A percentile compares a stretch with the other conserved stretches of the same genome.
phyloP scores from a whole-genome alignment of 2,888 invertebrate genomes.

The Terebella lapidaria region DNA sequence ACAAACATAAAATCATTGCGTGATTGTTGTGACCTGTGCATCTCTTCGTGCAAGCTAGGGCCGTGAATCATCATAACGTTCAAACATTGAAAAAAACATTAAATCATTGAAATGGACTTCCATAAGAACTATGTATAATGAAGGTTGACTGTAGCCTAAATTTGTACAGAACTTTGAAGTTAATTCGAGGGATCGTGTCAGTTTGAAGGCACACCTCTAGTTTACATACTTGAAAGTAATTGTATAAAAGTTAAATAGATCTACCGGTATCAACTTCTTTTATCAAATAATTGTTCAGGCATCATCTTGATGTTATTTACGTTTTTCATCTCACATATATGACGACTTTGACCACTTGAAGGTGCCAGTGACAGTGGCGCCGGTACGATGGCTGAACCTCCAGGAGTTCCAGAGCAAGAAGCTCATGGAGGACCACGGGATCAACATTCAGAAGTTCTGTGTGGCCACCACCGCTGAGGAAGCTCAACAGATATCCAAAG shows the following conservation, averaged over 20 bases:
- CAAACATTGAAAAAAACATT: not conserved
- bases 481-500: constrained; percentile 32
- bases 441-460: constrained; percentile 68
- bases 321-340: no score
- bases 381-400: constrained; percentile 65
- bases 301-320: no score
- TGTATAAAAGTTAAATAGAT: no score
- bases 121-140: not conserved
- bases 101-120: not conserved
- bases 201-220: no score
- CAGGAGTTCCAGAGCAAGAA: constrained; percentile 97
- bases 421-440: constrained; percentile 74
- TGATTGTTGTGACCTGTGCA: no score
- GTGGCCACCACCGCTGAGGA: constrained; percentile 68
- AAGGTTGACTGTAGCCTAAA: not conserved
- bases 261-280: not conserved
- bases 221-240: no score
- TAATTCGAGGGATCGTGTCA: no score
- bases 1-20: not conserved
- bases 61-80: not conserved
- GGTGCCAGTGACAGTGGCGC: not conserved
- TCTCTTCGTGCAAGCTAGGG: no score
- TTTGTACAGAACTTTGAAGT: no score
- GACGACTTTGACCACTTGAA: no score
- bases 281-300: no score